These are phyloP conservation scores for Bombyx huttoni DNA, from an alignment of 2,888 invertebrate genomes.

Conservation along the genomic window DNA sequence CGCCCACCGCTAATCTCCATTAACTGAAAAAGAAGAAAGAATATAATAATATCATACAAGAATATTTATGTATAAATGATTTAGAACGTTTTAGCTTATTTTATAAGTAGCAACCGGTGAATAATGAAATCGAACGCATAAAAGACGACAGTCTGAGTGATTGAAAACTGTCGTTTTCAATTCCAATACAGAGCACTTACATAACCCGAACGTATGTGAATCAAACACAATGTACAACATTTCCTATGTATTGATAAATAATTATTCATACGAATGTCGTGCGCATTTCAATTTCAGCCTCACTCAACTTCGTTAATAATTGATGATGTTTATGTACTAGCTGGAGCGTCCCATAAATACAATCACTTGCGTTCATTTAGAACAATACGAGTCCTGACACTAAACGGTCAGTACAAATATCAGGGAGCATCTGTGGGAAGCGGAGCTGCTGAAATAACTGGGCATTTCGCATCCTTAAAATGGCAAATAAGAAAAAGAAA, in stretches of 20 bases:
- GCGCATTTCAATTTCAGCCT: neutral
- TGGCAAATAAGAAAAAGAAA: conserved; percentile 7
- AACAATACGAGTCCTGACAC: neutral
- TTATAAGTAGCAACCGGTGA: too few relatives aligned
- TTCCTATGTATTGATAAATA: neutral
- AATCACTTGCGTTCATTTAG: neutral
- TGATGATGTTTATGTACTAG: neutral
- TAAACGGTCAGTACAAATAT: neutral
- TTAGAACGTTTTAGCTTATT: too few relatives aligned
- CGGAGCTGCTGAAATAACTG: neutral
- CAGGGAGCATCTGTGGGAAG: neutral
- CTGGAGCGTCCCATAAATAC: neutral
- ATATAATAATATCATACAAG: too few relatives aligned
- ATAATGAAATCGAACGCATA: too few relatives aligned
- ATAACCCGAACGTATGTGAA: too few relatives aligned
- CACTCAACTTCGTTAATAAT: neutral
- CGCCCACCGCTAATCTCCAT: too few relatives aligned
- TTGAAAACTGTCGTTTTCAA: too few relatives aligned
- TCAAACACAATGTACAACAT: too few relatives aligned
- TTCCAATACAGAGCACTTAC: too few relatives aligned
- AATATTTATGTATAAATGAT: too few relatives aligned
- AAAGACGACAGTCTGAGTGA: too few relatives aligned
- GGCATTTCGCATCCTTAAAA: neutral
- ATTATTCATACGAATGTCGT: neutral
- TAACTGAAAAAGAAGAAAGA: too few relatives aligned